Conservation (phyloP, 2,797 vertebrate genomes). For the Malacoctenus gilli region DNA sequence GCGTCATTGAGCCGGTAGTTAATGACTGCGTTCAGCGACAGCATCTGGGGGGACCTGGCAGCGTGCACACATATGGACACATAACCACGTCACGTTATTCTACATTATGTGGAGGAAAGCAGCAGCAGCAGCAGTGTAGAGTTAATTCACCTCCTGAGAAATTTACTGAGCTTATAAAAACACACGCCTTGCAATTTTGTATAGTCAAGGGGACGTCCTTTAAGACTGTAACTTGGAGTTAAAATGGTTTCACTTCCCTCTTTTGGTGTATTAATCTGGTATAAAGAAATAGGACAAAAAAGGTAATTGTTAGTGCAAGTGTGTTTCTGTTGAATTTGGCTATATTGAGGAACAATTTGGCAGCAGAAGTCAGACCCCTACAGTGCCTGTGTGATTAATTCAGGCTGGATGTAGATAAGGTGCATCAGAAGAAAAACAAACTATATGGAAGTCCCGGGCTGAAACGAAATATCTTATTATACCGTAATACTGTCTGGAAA, state of each 20-base stretch:
- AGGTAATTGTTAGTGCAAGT: slow-evolving; percentile 9
- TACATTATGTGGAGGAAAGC: no score
- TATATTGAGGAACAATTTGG: slow-evolving; percentile 22
- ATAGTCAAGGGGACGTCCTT: not conserved
- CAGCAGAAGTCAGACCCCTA: slow-evolving; percentile 3
- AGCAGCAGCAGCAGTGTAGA: no score
- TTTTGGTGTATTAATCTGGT: not conserved
- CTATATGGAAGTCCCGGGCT: not conserved
- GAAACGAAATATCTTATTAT: no score
- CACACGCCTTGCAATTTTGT: not conserved
- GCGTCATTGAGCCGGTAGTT: slow-evolving; percentile 18
- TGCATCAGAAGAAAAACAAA: slow-evolving; percentile 14
- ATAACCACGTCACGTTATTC: no score
- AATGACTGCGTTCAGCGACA: slow-evolving; percentile 31
- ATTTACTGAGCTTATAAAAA: not conserved
- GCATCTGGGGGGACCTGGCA: no score
- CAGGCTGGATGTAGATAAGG: slow-evolving; percentile 9
- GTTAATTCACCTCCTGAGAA: no score
- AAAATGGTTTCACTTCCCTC: no score
- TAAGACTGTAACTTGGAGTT: not conserved
- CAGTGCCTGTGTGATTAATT: slow-evolving; percentile 5
- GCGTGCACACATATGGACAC: not conserved
- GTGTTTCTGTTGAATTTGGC: slow-evolving; percentile 13
- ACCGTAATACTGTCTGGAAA: no score
- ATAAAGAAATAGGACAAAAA: slow-evolving; percentile 5